These are phyloP conservation scores for Sesamia inferens DNA, from an alignment of 2,888 invertebrate genomes.

Conservation along the genomic window DNA sequence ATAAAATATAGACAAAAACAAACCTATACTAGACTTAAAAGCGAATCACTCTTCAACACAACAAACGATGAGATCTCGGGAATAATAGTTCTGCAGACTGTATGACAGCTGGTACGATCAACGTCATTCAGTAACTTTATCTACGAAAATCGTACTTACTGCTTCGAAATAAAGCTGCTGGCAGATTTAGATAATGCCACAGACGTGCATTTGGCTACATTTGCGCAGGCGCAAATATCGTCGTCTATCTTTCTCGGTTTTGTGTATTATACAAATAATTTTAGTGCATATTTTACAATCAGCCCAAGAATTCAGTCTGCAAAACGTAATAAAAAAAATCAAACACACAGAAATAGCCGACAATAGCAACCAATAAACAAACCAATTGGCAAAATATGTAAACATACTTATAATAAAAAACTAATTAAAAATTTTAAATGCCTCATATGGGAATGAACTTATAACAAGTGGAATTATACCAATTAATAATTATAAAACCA, in stretches of 20 bases:
- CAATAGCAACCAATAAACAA: constrained; percentile 62
- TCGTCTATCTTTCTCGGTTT: constrained; percentile 2
- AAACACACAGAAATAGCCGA: constrained; percentile 62
- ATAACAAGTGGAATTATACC: constrained; percentile 63
- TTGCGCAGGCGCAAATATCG: constrained; percentile 15
- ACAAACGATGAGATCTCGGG: constrained; percentile 65
- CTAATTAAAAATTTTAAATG: constrained; percentile 73
- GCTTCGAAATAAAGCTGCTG: not conserved
- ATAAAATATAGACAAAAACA: constrained; percentile 43
- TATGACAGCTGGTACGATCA: not conserved
- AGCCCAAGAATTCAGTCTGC: constrained; percentile 43
- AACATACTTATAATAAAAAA: constrained; percentile 43
- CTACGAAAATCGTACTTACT: not conserved
- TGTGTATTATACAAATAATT: constrained; percentile 33
- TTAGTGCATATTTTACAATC: constrained; percentile 30
- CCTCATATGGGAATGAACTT: constrained; percentile 78
- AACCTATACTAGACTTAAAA: constrained; percentile 50
- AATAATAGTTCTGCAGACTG: constrained; percentile 62
- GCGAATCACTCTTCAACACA: constrained; percentile 60
- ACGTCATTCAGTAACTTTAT: not conserved
- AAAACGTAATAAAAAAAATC: constrained; percentile 61
- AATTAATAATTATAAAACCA: constrained; percentile 60
- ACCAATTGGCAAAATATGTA: constrained; percentile 63
- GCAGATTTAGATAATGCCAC: not conserved
- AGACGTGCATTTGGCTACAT: not conserved